Conservation (phyloP, 1,140 invertebrate genomes). For the Ceratitis capitata region DNA sequence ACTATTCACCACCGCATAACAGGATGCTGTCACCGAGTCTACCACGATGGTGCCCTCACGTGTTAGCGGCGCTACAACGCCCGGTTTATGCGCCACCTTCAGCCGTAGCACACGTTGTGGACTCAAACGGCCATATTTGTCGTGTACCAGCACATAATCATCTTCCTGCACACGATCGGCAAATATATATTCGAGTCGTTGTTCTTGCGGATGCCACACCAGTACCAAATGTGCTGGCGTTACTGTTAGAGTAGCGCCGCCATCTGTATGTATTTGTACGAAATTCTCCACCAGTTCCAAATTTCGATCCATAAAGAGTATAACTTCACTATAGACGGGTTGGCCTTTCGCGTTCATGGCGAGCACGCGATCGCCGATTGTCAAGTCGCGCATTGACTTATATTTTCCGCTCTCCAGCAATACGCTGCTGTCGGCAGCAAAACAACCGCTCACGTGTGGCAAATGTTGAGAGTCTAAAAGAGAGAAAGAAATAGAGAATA, state of each 20-base stretch:
- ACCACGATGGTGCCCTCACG: slow-evolving; percentile 86
- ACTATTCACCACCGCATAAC: slow-evolving; percentile 90
- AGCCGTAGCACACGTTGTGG: slow-evolving; percentile 73
- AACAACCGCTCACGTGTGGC: slow-evolving; percentile 84
- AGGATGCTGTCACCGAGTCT: slow-evolving; percentile 90
- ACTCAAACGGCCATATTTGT: slow-evolving; percentile 67
- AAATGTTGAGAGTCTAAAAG: slow-evolving; percentile 91
- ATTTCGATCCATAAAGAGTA: slow-evolving; percentile 88
- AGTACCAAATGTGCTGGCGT: slow-evolving; percentile 87
- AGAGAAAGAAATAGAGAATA: slow-evolving; percentile 47
- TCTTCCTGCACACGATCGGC: slow-evolving; percentile 70
- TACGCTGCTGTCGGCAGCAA: slow-evolving; percentile 75
- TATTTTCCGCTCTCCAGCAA: slow-evolving; percentile 67
- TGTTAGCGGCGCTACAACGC: slow-evolving; percentile 92
- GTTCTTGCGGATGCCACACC: slow-evolving; percentile 58
- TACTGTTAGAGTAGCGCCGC: slow-evolving; percentile 76
- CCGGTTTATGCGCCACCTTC: slow-evolving; percentile 70
- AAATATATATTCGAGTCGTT: slow-evolving; percentile 68
- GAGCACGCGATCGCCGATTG: slow-evolving; percentile 83
- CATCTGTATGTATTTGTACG: slow-evolving; percentile 75
- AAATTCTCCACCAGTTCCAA: slow-evolving; percentile 75
- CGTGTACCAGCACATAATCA: slow-evolving; percentile 66
- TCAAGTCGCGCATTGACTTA: slow-evolving; percentile 76
- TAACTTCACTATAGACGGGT: slow-evolving; percentile 84
- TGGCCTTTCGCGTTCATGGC: slow-evolving; percentile 75